Conservation (phyloP, 2,113 vertebrate species). For the Ranitomeya imitator region DNA sequence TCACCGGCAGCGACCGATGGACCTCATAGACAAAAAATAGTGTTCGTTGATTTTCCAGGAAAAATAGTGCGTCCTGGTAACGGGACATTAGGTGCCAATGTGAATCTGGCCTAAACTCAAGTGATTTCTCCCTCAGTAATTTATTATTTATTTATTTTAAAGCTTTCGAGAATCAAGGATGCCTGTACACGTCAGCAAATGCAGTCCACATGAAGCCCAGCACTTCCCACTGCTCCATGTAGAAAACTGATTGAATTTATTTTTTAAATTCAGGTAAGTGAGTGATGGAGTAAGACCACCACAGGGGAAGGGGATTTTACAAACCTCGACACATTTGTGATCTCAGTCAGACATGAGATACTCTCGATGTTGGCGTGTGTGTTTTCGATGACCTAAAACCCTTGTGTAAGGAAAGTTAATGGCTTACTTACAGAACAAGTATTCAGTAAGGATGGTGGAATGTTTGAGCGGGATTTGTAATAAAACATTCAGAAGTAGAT, state of each 20-base stretch:
- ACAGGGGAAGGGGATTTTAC: background rate
- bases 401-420: conserved; percentile 14
- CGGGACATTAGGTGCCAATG: too few species aligned
- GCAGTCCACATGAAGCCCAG: conserved; percentile 81
- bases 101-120: background rate
- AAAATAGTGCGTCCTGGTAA: too few species aligned
- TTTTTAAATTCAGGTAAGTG: conserved; percentile 59
- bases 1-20: too few species aligned
- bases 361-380: background rate
- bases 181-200: conserved; percentile 80
- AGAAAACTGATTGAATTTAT: conserved; percentile 82
- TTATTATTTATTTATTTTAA: conserved; percentile 20
- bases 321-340: background rate
- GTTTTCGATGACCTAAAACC: conserved; percentile 3
- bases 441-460: conserved; percentile 16
- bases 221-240: conserved; percentile 75
- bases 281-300: background rate
- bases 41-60: too few species aligned
- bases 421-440: background rate
- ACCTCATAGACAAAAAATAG: too few species aligned
- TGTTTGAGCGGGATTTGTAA: background rate
- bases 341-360: conserved; percentile 7
- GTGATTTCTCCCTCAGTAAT: background rate
- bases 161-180: conserved; percentile 69
- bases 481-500: background rate